Conservation (phyloP, 1,140 invertebrate genomes). For the Heliothis virescens region DNA sequence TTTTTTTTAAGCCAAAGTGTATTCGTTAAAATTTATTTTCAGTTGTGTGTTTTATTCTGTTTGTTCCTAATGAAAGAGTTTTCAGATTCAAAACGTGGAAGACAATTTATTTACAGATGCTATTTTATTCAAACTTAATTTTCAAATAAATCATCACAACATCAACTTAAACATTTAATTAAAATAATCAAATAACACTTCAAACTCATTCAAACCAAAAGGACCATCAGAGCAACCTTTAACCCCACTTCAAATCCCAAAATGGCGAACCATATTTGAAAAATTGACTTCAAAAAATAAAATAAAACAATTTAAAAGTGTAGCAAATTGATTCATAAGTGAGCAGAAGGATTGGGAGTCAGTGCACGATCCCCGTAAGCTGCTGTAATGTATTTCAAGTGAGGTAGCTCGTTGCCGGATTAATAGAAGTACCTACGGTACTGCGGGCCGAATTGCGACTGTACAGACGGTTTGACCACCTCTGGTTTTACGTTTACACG, state of each 20-base stretch:
- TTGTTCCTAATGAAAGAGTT: neutral
- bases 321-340: slow-evolving; percentile 62
- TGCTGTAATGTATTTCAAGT: slow-evolving; percentile 70
- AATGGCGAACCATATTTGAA: slow-evolving; percentile 1
- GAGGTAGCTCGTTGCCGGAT: slow-evolving; percentile 63
- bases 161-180: too few species aligned
- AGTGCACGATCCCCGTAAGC: slow-evolving; percentile 61
- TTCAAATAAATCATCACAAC: too few species aligned
- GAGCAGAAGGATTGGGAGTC: slow-evolving; percentile 57
- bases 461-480: slow-evolving; percentile 28
- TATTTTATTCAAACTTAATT: too few species aligned
- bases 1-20: too few species aligned
- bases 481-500: slow-evolving; percentile 1
- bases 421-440: slow-evolving; percentile 55
- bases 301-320: slow-evolving; percentile 41
- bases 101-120: too few species aligned
- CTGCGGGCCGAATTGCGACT: slow-evolving; percentile 52
- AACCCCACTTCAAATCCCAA: neutral
- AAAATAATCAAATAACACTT: too few species aligned
- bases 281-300: slow-evolving; percentile 4
- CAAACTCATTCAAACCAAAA: too few species aligned
- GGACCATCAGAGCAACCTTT: neutral
- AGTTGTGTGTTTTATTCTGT: neutral
- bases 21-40: neutral
- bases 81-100: too few species aligned